Evolutionary conservation across 2,797 vertebrate genomes (phyloP).

Genomic region (Petrocephalus sullivani): DNA sequence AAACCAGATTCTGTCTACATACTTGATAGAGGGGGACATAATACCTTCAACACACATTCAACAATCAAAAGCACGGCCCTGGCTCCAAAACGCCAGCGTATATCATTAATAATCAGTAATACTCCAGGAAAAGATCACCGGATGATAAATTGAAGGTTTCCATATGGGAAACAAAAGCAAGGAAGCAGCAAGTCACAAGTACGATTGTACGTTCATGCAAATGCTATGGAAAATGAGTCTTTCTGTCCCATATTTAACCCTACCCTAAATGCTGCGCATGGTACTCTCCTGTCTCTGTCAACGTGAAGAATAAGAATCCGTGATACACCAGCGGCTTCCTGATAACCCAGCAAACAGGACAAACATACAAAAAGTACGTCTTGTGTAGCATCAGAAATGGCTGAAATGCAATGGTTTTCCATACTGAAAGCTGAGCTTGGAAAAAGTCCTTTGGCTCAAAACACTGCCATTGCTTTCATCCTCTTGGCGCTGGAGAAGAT

Average conservation of each 20-base stretch:
- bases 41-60: neutral
- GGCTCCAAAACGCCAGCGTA: neutral
- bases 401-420: neutral
- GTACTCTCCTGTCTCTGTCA: neutral
- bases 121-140: neutral
- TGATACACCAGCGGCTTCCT: neutral
- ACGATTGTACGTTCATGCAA: neutral
- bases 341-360: neutral
- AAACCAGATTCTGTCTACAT: neutral
- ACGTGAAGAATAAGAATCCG: neutral
- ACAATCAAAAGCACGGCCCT: neutral
- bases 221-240: neutral
- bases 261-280: neutral
- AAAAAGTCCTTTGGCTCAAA: neutral
- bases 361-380: neutral
- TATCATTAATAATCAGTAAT: neutral
- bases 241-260: neutral
- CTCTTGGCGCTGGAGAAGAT: neutral
- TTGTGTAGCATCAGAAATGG: neutral
- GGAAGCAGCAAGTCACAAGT: neutral
- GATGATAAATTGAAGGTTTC: neutral
- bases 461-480: neutral
- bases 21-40: neutral
- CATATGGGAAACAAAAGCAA: neutral
- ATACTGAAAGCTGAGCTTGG: neutral